These are phyloP conservation scores for Meloe dianella DNA, from an alignment of 2,888 invertebrate species.

Conservation along the genomic window DNA sequence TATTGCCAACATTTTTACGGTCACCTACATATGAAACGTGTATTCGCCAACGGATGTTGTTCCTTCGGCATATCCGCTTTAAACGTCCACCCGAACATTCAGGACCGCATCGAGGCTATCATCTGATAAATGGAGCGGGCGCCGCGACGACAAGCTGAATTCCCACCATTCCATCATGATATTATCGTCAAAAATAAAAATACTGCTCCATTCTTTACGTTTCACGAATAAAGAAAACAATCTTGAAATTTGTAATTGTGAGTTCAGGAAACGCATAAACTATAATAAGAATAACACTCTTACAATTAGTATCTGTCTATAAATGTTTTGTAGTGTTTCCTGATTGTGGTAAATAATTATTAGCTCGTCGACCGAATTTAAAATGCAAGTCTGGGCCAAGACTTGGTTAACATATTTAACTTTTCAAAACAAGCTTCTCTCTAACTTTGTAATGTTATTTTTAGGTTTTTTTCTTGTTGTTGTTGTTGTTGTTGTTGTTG, in stretches of 20 bases:
- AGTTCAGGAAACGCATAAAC: neutral
- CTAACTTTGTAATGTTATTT: neutral
- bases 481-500: too few relatives aligned
- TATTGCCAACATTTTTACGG: slow-evolving; percentile 9
- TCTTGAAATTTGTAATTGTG: neutral
- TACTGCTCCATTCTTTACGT: neutral
- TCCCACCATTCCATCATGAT: neutral
- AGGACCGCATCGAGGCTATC: slow-evolving; percentile 12
- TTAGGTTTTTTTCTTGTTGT: neutral
- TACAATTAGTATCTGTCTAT: neutral
- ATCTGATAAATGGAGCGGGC: neutral
- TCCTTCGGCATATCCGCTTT: slow-evolving; percentile 20
- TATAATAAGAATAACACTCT: neutral
- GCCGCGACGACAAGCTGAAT: slow-evolving; percentile 7
- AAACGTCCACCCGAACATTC: neutral
- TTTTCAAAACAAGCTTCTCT: neutral
- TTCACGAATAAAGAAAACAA: neutral
- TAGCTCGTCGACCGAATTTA: slow-evolving; percentile 24
- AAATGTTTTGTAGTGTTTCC: neutral
- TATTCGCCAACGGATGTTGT: slow-evolving; percentile 17
- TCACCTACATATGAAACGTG: slow-evolving; percentile 17
- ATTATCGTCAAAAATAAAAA: neutral
- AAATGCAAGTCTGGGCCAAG: slow-evolving; percentile 25
- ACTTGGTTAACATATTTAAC: slow-evolving; percentile 17
- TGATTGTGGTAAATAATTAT: slow-evolving; percentile 10